Evolutionary conservation across 2,888 invertebrate genomes (phyloP), one percentile per base, ranked within the genome.

Genomic region (Icerya purchasi): DNA sequence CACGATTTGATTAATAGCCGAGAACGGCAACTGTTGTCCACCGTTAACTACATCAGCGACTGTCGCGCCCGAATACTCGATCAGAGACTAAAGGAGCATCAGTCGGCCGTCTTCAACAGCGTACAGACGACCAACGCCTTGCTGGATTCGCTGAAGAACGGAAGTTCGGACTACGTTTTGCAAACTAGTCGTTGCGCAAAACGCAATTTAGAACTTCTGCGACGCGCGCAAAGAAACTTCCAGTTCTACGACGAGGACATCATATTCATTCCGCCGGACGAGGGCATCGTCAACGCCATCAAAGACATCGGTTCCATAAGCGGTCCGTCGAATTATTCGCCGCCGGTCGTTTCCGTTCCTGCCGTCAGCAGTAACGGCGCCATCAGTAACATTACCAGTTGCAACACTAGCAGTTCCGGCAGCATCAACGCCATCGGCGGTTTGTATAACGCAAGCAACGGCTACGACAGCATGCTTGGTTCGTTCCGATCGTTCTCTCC

Each of bases 1-100:
- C 59, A 50, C 54, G 59, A 59, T 22, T 3, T 49, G 20, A 22
- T 59, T 23, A 22, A 36, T 36, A 22, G 20, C 3, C 36, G 50
- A n/a, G 59, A 59, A 54, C 21, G n/a, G 1, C 49, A 59, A 49
- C 50, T 59, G 23, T 19, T 54, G 23, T 19, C 53, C 21, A 50
- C 36, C 2, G 50, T 59, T 5, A 49, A 20, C 1, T 59, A 54
- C 20, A 59, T 50, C 1, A 23, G 23, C 54, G 54, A 54, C 10
- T 59, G 59, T 36, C n/a, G 54, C 8, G 54, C 54, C 22, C 25
- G 54, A 14, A 54, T 59, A 22, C 19, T 59, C 22, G 54, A 59
- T 22, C 54, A 59, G 21, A 59, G 54, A 19, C 50, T 50, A 22
- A 54, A 59, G 18, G 54, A 54, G 19, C 53, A 54, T 3, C 54